Evolutionary conservation across 30 jellyfish, hydroid and myxozoan genomes (phyloP), one percentile per base, ranked within the genome.

Genomic region (Hydractinia echinata): DNA sequence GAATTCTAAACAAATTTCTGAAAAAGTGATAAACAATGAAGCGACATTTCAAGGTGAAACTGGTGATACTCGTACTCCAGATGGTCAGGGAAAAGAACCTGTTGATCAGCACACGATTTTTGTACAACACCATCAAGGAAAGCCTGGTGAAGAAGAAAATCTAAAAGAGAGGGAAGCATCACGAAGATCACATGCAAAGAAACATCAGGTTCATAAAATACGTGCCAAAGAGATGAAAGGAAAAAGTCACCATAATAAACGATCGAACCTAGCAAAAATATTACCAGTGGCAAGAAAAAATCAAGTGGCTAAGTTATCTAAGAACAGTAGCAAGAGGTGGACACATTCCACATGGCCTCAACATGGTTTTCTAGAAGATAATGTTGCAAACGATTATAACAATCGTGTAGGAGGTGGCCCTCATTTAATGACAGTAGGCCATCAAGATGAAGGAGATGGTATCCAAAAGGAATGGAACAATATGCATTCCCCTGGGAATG

Each of bases 401-500:
- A 53, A 53, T 50, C 18, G 78, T 11, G 15, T 67, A 10, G 78
- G 39, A 15, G 39, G 78, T 15, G 84, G 54, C 10, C 97, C 97
- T 8, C 60, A 77, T n/a, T 30, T 90, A 8, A 90, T 90, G 97
- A 90, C 82, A 54, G 86, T 90, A 44, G 95, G 95, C 20, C 86
- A 84, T 81, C 95, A 85, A n/a, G 44, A 30, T 30, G 97, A 90
- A 67, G 66, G 97, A 55, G 89, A 81, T 18, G 91, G 81, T 56
- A 50, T 81, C 88, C 89, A 90, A 56, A 90, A 90, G 78, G 77
- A 55, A 19, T 90, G 97, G 97, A 82, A 71, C 72, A 90, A 90
- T 58, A 71, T 76, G 60, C 97, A 90, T 61, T 83, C 95, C 4
- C 94, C 97, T 4, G 97, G 97, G 20, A 90, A 90, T 73, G 97